Evolutionary conservation across 2,888 invertebrate species (phyloP).

Genomic region (Eupithecia abbreviata): DNA sequence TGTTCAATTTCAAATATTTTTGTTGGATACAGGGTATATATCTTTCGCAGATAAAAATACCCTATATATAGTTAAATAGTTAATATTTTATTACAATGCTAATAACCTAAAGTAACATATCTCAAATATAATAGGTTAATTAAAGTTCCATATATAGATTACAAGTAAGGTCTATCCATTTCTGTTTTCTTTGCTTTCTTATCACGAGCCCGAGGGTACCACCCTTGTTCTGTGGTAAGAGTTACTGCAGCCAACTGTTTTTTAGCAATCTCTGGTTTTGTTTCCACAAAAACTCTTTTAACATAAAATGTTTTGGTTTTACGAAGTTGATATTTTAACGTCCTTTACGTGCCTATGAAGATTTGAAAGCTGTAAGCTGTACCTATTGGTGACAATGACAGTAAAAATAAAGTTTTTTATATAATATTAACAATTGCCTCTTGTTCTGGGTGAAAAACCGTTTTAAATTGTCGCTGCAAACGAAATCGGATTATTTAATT

Average conservation of each 20-base stretch:
- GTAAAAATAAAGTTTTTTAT: background rate
- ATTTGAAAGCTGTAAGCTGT: background rate
- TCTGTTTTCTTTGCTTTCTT: conserved; percentile 87
- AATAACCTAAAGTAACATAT: background rate
- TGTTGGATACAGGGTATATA: background rate
- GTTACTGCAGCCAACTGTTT: conserved; percentile 90
- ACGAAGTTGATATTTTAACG: background rate
- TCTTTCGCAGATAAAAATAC: background rate
- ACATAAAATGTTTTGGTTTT: conserved; percentile 52
- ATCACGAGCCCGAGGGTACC: conserved; percentile 90
- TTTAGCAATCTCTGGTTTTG: conserved; percentile 86
- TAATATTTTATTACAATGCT: conserved; percentile 16
- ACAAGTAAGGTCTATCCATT: conserved; percentile 89
- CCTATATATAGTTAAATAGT: background rate
- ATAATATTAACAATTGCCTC: background rate
- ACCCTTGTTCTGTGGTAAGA: conserved; percentile 91
- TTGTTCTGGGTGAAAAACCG: background rate
- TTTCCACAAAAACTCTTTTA: conserved; percentile 86
- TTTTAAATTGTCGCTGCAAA: background rate
- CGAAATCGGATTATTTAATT: background rate
- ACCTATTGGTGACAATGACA: background rate
- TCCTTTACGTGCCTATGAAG: background rate
- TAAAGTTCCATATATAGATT: conserved; percentile 36
- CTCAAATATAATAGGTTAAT: background rate
- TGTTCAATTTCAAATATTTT: background rate